Evolutionary conservation across 1,140 invertebrate species (phyloP).

Genomic region (Psilanteris sp.): DNA sequence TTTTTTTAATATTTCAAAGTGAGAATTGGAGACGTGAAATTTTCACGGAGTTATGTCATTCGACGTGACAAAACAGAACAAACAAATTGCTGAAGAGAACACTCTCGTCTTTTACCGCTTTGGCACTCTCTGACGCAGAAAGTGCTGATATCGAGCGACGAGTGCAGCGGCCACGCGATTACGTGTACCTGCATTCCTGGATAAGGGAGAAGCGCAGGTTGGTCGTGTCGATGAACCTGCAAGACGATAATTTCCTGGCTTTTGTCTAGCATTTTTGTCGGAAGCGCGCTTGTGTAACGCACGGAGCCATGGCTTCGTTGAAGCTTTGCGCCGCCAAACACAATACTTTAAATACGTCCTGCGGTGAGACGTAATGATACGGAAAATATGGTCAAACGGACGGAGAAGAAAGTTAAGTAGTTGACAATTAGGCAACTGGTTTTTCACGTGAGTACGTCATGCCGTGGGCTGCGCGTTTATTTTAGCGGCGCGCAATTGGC

Average conservation of each 20-base stretch:
- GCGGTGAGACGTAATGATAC: constrained; percentile 34
- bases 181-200: constrained; percentile 63
- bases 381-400: constrained; percentile 25
- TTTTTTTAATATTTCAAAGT: no score
- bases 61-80: constrained; percentile 22
- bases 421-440: constrained; percentile 29
- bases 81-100: constrained; percentile 38
- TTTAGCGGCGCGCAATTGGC: neutral
- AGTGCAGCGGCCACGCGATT: constrained; percentile 49
- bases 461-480: neutral
- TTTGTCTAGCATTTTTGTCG: constrained; percentile 53
- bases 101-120: constrained; percentile 28
- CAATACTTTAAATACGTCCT: constrained; percentile 28
- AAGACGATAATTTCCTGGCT: constrained; percentile 55
- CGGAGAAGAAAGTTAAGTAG: constrained; percentile 39
- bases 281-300: constrained; percentile 34
- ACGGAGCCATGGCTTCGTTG: no score
- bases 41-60: constrained; percentile 1
- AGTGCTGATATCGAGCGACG: constrained; percentile 48
- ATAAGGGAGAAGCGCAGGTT: constrained; percentile 48
- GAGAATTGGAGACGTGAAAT: no score
- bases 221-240: constrained; percentile 51
- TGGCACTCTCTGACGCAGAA: constrained; percentile 26
- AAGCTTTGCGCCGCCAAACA: constrained; percentile 51
- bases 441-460: constrained; percentile 10